Percentiles rank a stretch among this genome's conserved stretches.
Conservation (phyloP, 2,888 invertebrate genomes). For the Folsomia manolachei region DNA sequence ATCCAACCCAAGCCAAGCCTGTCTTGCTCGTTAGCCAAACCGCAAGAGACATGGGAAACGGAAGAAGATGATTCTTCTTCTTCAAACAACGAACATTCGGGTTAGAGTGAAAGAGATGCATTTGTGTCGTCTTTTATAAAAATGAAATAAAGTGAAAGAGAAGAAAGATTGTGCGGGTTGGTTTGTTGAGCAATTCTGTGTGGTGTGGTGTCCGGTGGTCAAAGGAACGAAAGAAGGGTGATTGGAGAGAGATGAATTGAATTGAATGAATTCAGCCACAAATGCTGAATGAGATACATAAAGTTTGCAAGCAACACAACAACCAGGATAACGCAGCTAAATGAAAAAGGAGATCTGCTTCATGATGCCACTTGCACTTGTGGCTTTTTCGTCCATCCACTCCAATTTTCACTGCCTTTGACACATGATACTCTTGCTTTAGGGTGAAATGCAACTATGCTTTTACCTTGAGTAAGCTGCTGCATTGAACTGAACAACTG, state of each 20-base stretch:
- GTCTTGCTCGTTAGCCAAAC: no score
- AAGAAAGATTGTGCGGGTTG: neutral
- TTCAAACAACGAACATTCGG: neutral
- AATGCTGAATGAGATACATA: neutral
- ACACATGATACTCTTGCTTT: neutral
- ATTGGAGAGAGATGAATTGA: conserved; percentile 7
- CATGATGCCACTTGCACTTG: conserved; percentile 19
- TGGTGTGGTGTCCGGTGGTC: neutral
- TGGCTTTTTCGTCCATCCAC: conserved; percentile 10
- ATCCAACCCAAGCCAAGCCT: neutral
- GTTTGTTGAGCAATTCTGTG: no score
- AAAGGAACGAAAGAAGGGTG: conserved; percentile 2
- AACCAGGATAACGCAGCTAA: no score
- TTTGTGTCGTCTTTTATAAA: neutral
- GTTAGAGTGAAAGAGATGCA: neutral
- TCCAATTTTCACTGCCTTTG: conserved; percentile 5
- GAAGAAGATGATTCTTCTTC: neutral
- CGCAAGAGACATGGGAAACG: neutral
- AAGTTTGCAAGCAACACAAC: no score
- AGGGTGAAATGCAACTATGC: neutral
- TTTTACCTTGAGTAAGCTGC: conserved; percentile 5
- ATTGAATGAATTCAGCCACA: neutral
- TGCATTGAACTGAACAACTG: no score
- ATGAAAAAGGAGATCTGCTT: neutral
- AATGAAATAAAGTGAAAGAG: neutral